Percentiles rank a stretch among this genome's conserved stretches.
Evolutionary conservation across 2,797 vertebrate species (phyloP).

Genomic region (Momotus momota): DNA sequence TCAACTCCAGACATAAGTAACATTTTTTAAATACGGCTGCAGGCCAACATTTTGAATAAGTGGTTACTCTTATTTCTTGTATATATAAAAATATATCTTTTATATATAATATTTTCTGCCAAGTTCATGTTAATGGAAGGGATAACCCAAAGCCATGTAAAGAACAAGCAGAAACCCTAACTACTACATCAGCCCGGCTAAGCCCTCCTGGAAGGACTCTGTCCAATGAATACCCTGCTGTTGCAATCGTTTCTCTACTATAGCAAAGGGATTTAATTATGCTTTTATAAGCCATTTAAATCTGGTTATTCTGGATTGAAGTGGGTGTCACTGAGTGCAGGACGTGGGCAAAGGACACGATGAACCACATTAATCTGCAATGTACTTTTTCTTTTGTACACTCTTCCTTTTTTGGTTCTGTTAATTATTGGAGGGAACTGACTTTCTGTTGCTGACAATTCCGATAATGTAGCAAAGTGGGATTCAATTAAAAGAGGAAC

Average conservation of each 20-base stretch:
- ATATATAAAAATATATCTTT: background rate
- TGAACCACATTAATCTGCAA: background rate
- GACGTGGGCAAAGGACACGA: fast-evolving
- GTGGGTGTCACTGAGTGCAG: background rate
- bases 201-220: background rate
- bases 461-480: background rate
- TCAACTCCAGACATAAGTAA: background rate
- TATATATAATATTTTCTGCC: background rate
- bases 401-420: background rate
- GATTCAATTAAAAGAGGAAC: background rate
- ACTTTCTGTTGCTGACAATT: background rate
- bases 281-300: constrained; percentile 20
- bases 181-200: background rate
- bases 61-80: background rate
- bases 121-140: background rate
- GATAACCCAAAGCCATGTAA: background rate
- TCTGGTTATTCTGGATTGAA: constrained; percentile 23
- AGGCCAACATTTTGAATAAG: background rate
- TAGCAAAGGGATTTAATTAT: background rate
- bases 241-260: background rate
- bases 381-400: background rate
- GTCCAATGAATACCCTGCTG: background rate
- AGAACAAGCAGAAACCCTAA: background rate
- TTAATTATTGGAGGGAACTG: background rate
- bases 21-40: background rate